Conservation (phyloP, 2,113 vertebrate species). For the Pangasianodon hypophthalmus region DNA sequence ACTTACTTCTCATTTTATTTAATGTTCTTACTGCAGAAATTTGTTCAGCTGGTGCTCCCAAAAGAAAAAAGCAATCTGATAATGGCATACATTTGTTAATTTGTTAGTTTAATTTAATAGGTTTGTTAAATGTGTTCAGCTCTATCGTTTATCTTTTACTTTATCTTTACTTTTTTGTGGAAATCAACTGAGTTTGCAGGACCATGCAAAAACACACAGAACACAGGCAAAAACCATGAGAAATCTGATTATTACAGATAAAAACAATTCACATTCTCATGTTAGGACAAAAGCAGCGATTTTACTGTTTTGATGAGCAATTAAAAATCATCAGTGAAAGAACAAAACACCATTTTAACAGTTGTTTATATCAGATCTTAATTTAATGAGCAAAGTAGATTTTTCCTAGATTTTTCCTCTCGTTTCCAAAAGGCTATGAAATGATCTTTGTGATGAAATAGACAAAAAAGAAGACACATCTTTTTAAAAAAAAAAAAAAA, state of each 20-base stretch:
- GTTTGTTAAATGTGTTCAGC: not conserved
- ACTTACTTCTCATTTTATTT: not conserved
- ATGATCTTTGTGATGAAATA: not conserved
- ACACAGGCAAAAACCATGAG: not conserved
- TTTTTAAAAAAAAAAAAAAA: no score
- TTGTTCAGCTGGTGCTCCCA: not conserved
- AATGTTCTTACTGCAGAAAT: not conserved
- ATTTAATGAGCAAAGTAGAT: not conserved
- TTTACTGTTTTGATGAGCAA: not conserved
- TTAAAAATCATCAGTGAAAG: not conserved
- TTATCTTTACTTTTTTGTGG: not conserved
- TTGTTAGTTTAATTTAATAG: not conserved
- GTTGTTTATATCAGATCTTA: constrained; percentile 6
- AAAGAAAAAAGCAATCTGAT: not conserved
- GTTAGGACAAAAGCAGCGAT: not conserved
- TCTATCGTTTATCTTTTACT: not conserved
- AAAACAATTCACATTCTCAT: not conserved
- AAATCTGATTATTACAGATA: not conserved
- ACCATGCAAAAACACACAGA: not conserved
- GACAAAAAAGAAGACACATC: not conserved
- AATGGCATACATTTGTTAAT: not conserved
- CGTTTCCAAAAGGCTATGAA: not conserved
- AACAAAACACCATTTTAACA: not conserved
- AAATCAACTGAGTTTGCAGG: not conserved
- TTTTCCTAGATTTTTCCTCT: not conserved